Evolutionary conservation across 2,797 vertebrate species (phyloP).

Genomic region (Tapera naevia): DNA sequence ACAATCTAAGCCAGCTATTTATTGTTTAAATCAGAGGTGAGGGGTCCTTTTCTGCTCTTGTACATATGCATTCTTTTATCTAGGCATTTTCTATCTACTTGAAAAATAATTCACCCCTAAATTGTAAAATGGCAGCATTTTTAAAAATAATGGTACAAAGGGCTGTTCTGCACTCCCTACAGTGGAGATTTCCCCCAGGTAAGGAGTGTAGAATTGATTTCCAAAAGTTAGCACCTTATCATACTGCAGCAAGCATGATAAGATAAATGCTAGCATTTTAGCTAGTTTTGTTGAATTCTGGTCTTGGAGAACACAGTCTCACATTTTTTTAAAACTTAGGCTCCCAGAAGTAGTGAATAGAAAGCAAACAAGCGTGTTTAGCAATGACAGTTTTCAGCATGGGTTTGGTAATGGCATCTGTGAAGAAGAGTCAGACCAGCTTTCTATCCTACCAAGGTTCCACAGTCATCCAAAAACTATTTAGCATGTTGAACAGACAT

Average conservation of each 20-base stretch:
- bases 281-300: conserved; percentile 22
- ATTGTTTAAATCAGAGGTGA: conserved; percentile 65
- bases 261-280: conserved; percentile 49
- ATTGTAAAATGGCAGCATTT: conserved; percentile 27
- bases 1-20: conserved; percentile 58
- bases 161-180: conserved; percentile 10
- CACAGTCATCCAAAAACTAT: background rate
- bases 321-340: background rate
- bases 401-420: background rate
- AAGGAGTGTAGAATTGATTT: conserved; percentile 14
- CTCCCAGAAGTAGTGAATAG: background rate
- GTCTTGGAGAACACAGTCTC: conserved; percentile 1
- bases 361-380: background rate
- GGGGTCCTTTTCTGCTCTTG: conserved; percentile 47
- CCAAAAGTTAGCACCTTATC: conserved; percentile 52
- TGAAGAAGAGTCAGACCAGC: background rate
- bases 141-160: background rate
- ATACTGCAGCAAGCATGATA: background rate
- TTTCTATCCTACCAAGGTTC: background rate
- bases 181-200: background rate
- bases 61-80: background rate
- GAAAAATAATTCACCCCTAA: conserved; percentile 40
- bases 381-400: background rate
- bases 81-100: conserved; percentile 52
- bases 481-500: background rate